Base-by-base conservation (phyloP, 35 echinoderm and acorn worm species). In the Strongylocentrotus purpuratus region DNA sequence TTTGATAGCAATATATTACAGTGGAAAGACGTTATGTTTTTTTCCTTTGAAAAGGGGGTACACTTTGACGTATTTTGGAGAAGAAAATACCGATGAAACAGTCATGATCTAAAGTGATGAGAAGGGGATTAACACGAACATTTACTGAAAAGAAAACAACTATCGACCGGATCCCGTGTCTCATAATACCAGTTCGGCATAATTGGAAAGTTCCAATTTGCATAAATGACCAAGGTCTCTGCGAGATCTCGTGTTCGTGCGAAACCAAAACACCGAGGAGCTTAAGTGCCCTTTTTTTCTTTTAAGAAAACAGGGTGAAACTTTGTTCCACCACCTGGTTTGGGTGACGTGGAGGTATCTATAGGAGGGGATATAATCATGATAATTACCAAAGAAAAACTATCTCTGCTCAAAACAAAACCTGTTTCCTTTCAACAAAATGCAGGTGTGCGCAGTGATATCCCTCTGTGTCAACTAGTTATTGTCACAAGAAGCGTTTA, bases 121-220 rank as follows among this genome's bases (percentile, higher is more conserved):
- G 65, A 28, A n/a, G 22, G 22, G 65, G 65, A 78, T 78, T 78
- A 78, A 78, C 20, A n/a, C 65, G 22, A 78, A 78, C 22, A n/a
- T n/a, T 78, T 78, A 22, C 18, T 15, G 7, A 28, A 78, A 78
- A 78, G 25, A 28, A 70, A 70, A 70, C 25, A 70, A 28, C 61
- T 11, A n/a, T 78, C 65, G 65, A 78, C 65, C 65, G 65, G 65
- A 78, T n/a, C 65, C 20, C 18, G 65, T 78, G 65, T n/a, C 25
- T 8, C 28, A 78, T n/a, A 4, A n/a, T 78, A 78, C 22, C 20
- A 18, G 28, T n/a, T 28, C 65, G 20, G 65, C 18, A 89, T 89
- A 33, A 89, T 33, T 89, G 87, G n/a, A 46, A 89, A 89, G 32
- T 89, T 46, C 33, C 32, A 41, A 89, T 89, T 89, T 89, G 87